Evolutionary conservation across 2,113 vertebrate species (phyloP).

Genomic region (Neolamprologus toae): DNA sequence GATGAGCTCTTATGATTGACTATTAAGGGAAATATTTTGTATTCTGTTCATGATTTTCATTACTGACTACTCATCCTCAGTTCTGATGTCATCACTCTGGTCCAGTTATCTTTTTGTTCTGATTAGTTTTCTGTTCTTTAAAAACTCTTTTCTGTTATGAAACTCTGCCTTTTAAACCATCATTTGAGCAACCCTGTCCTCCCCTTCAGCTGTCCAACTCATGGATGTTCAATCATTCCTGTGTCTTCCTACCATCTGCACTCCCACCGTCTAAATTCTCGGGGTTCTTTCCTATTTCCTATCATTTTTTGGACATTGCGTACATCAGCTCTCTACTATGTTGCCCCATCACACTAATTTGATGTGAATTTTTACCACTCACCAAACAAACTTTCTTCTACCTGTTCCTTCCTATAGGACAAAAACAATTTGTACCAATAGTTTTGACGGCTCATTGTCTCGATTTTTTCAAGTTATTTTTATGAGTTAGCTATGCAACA

Average conservation of each 20-base stretch:
- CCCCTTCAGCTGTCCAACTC: neutral
- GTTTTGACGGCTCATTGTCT: neutral
- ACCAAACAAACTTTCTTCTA: neutral
- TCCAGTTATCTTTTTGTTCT: neutral
- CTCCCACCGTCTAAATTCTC: neutral
- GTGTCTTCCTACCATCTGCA: neutral
- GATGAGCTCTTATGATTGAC: neutral
- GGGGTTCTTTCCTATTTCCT: neutral
- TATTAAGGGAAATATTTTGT: neutral
- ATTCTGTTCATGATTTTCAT: neutral
- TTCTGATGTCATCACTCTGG: neutral
- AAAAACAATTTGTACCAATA: neutral
- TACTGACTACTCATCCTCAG: neutral
- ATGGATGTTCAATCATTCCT: neutral
- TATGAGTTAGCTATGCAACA: neutral
- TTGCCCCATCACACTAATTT: neutral
- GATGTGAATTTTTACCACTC: neutral
- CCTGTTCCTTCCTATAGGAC: neutral
- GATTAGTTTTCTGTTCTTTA: neutral
- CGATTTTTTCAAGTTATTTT: neutral
- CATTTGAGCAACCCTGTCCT: neutral
- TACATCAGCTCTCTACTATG: neutral
- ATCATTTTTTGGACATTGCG: neutral
- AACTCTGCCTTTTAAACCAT: neutral
- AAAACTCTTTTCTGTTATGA: neutral